These are phyloP conservation scores for Silurus glanis DNA, from an alignment of 2,113 vertebrate species.

Conservation along the genomic window DNA sequence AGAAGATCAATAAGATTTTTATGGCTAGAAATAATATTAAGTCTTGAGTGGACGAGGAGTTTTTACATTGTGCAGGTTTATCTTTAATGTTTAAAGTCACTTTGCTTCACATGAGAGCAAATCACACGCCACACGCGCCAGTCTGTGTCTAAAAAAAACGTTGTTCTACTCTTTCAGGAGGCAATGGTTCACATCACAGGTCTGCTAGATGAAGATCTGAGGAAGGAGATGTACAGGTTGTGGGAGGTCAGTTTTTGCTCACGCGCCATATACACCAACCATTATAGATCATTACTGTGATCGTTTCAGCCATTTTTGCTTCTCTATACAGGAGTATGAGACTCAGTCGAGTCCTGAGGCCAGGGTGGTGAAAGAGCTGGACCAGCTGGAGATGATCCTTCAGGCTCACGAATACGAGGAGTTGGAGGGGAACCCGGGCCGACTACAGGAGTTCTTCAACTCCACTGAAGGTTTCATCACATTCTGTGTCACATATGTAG, in stretches of 20 bases:
- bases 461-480: constrained; percentile 76
- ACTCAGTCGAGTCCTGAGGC: constrained; percentile 84
- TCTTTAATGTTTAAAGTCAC: background rate
- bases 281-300: background rate
- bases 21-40: too few relatives aligned
- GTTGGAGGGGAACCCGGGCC: constrained; percentile 83
- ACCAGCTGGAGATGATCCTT: constrained; percentile 95
- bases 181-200: constrained; percentile 85
- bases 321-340: constrained; percentile 84
- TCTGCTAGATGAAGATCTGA: constrained; percentile 79
- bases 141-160: background rate
- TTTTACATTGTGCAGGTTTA: too few relatives aligned
- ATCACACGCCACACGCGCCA: background rate
- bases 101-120: background rate
- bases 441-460: constrained; percentile 91
- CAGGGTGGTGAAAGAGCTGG: constrained; percentile 90
- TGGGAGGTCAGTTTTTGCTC: constrained; percentile 82
- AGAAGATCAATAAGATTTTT: too few relatives aligned
- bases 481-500: background rate
- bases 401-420: constrained; percentile 95
- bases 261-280: background rate
- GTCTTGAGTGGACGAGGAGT: too few relatives aligned
- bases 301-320: background rate
- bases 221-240: constrained; percentile 85
- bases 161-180: constrained; percentile 70